Base-by-base conservation (phyloP, 1,140 invertebrate species). In the Rhopalosiphum maidis region DNA sequence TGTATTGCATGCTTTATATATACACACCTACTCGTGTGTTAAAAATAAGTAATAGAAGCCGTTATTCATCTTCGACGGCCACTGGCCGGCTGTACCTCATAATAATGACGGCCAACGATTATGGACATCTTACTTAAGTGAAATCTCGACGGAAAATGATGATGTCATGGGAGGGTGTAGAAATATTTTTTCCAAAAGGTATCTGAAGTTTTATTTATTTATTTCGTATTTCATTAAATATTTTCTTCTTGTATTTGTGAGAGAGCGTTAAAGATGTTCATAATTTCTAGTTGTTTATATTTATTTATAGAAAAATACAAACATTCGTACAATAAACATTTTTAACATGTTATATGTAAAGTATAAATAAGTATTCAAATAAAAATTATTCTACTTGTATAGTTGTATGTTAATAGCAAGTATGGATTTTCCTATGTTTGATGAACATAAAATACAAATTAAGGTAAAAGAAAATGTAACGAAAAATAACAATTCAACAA, bases 11-110 rank as follows among this genome's bases (percentile, higher is more conserved):
- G 90, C 11, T 37, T 21, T 30, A 22, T 86, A 6, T 55, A 85
- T 41, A 41, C 1, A 15, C 3, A 43, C 2, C 25, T n/a, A 25
- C 25, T 92, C 11, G 23, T 41, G 51, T 23, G 91, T 85, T 54
- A 54, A 54, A 85, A 85, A 93, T 85, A 93, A 93, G 48, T 93
- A 93, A 93, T 83, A 85, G 91, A 93, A 85, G 48, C n/a, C 77
- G 82, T 93, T 82, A 93, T 43, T 54, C 77, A 82, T 93, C 48
- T 93, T 93, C 48, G 68, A 85, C 48, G 91, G 77, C 82, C 91
- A 86, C 51, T 93, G 91, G 77, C 82, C 91, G 35, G 68, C 37
- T 43, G 37, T 90, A 55, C 89, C 54, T 90, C 89, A 90, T 60
- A 90, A 68, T 90, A 68, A 90, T 90, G 55, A 90, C 23, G 2